These are phyloP conservation scores for Drosophila lini DNA, from an alignment of 1,140 invertebrate genomes.

Conservation along the genomic window DNA sequence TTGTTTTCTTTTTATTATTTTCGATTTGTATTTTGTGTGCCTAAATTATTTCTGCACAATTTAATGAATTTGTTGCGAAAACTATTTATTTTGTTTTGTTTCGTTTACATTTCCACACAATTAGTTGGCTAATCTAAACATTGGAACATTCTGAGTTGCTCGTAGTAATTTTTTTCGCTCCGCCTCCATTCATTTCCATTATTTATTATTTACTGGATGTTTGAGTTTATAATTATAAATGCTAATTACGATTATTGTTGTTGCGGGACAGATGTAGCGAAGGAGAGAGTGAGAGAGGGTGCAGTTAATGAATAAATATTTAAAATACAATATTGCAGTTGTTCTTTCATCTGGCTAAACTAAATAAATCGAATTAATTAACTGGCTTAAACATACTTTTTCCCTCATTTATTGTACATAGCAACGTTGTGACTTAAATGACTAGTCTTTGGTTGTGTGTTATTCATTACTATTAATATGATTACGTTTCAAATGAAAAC, in stretches of 20 bases:
- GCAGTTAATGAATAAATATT: constrained; percentile 79
- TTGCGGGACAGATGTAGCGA: constrained; percentile 32
- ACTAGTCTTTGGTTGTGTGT: constrained; percentile 79
- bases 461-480: constrained; percentile 20
- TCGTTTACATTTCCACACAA: constrained; percentile 64
- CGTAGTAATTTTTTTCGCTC: constrained; percentile 58
- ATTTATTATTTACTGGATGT: constrained; percentile 49
- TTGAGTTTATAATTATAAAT: constrained; percentile 66
- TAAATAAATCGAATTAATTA: constrained; percentile 60
- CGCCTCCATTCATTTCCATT: constrained; percentile 26
- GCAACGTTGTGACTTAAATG: constrained; percentile 74
- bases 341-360: constrained; percentile 52
- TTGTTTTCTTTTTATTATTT: constrained; percentile 10
- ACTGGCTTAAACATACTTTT: constrained; percentile 48
- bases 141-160: constrained; percentile 80
- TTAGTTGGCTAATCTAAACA: constrained; percentile 77
- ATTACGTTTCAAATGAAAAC: constrained; percentile 55
- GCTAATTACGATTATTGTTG: constrained; percentile 70
- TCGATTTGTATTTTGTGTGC: constrained; percentile 49
- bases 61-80: constrained; percentile 66
- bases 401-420: constrained; percentile 65
- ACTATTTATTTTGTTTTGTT: constrained; percentile 57
- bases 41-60: constrained; percentile 70
- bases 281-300: constrained; percentile 22
- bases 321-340: constrained; percentile 82